Evolutionary conservation across 2,797 vertebrate species (phyloP).

Genomic region (Gorsachius magnificus): DNA sequence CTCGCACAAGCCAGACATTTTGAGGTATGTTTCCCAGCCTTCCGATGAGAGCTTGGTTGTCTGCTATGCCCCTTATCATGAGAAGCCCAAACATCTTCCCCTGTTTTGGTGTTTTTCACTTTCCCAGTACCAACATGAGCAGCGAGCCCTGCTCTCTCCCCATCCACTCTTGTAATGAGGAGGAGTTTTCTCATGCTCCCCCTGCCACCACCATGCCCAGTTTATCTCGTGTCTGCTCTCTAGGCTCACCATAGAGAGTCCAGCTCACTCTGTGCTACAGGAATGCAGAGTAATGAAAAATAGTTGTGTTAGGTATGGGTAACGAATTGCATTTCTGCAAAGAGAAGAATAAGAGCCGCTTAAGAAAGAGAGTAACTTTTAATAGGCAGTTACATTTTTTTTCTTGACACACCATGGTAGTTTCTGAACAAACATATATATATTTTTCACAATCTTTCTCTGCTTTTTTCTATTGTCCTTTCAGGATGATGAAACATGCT

Average conservation of each 20-base stretch:
- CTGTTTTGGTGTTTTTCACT: neutral
- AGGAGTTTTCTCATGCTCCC: neutral
- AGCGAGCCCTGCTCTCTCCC: neutral
- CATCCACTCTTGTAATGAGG: neutral
- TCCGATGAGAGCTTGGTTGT: neutral
- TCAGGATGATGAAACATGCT: neutral
- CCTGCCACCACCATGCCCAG: neutral
- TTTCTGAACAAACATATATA: neutral
- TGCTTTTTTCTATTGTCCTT: neutral
- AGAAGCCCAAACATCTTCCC: neutral
- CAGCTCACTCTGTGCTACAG: neutral
- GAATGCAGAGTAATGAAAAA: neutral
- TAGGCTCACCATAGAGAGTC: neutral
- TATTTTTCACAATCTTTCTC: neutral
- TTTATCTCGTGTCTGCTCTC: neutral
- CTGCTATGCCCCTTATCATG: neutral
- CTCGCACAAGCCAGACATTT: neutral
- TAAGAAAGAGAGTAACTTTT: constrained; percentile 44
- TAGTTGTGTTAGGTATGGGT: neutral
- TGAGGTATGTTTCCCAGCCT: neutral
- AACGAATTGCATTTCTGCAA: neutral
- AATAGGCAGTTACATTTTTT: neutral
- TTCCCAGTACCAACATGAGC: neutral
- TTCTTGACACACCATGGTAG: neutral
- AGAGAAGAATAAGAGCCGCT: neutral